Evolutionary conservation across 1,140 invertebrate genomes (phyloP), one percentile per base, ranked within the genome.

Genomic region (Helicoverpa armigera): DNA sequence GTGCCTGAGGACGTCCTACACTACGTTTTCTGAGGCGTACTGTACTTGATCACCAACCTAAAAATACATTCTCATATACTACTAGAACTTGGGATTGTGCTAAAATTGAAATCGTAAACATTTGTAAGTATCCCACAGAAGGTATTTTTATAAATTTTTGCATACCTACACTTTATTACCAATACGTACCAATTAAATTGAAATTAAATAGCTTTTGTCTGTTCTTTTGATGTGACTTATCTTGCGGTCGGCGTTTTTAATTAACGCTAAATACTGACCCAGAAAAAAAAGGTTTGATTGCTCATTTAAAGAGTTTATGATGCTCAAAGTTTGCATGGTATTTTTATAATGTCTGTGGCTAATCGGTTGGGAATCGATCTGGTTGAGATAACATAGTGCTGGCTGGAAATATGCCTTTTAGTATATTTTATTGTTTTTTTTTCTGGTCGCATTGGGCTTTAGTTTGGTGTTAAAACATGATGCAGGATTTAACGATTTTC

Each of bases 191-290:
- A 81, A 81, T 81, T 76, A 81, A 80, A 80, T 63, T 0, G 13
- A 18, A 12, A 67, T 14, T 76, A 13, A 35, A 65, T 63, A 69
- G 56, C 48, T 70, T 69, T 43, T 31, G 60, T 74, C n/a, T 50
- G 16, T 16, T 43, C 29, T 11, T 13, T 69, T 81, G 53, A 76
- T 70, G 51, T 16, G 51, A 43, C 56, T 48, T 60, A 58, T 56
- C 23, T 10, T 23, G 23, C 56, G 35, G 72, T 69, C 76, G 76
- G 60, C 35, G 43, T 79, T 82, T 79, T 80, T 83, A 83, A 83
- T 83, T 65, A 83, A 83, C 61, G 74, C 63, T 69, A 65, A 80
- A 80, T 80, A 73, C 53, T 82, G 80, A 82, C 81, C 76, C 70
- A 79, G 61, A 79, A 74, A 56, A 70, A 61, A 56, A 70, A 61